Evolutionary conservation across 37 sponge, comb jelly and placozoan genomes (phyloP).

Genomic region (Beroe forskalii): DNA sequence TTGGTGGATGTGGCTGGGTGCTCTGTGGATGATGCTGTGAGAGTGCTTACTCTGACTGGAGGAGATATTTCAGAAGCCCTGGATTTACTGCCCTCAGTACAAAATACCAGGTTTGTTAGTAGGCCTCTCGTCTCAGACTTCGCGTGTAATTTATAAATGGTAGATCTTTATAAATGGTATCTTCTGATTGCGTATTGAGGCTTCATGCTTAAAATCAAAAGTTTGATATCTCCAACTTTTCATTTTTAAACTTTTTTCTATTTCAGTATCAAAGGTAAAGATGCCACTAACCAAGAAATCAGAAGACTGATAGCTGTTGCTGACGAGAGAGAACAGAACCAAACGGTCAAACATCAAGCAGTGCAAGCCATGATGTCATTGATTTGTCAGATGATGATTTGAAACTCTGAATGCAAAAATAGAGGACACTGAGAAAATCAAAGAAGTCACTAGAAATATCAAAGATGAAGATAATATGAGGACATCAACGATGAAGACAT

Average conservation of each 20-base stretch:
- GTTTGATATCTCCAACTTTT: no score
- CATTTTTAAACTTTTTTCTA: no score
- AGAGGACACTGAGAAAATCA: not conserved
- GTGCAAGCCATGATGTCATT: not conserved
- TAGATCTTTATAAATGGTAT: no score
- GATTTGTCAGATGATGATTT: not conserved
- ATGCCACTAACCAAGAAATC: not conserved
- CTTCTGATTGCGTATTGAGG: no score
- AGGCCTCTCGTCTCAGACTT: no score
- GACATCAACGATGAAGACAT: no score
- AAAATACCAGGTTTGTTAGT: not conserved
- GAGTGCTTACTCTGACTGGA: not conserved
- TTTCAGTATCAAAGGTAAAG: no score
- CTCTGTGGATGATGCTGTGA: not conserved
- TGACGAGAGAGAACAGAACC: not conserved
- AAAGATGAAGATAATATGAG: not conserved
- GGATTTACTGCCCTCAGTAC: not conserved
- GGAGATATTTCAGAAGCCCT: slow-evolving; percentile 39
- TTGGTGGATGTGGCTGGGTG: not conserved
- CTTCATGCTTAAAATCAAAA: no score
- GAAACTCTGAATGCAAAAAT: no score
- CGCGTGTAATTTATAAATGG: no score
- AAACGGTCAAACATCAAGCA: not conserved
- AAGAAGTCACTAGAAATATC: not conserved
- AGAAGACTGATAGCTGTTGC: not conserved